Evolutionary conservation across 2,797 vertebrate genomes (phyloP).

Genomic region (Gymnocypris eckloni): DNA sequence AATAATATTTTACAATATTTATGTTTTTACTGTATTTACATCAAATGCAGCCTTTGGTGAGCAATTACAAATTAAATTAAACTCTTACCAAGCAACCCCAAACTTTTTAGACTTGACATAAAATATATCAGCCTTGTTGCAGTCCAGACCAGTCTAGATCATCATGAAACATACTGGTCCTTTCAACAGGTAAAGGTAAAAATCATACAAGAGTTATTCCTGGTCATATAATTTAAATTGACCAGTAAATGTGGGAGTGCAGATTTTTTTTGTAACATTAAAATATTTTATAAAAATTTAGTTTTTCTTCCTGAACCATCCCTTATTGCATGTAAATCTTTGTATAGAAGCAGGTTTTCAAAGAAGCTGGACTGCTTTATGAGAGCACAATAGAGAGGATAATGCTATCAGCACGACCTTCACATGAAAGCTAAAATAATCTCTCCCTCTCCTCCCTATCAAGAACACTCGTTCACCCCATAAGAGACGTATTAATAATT

Average conservation of each 20-base stretch:
- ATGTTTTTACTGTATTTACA: background rate
- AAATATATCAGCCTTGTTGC: background rate
- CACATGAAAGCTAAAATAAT: conserved; percentile 44
- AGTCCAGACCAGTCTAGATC: background rate
- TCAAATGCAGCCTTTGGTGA: background rate
- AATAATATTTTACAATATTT: background rate
- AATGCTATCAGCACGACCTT: conserved; percentile 34
- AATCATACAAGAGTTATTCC: background rate
- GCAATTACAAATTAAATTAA: background rate
- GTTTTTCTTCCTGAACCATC: background rate
- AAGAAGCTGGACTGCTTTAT: conserved; percentile 2
- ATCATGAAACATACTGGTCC: background rate
- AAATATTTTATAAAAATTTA: background rate
- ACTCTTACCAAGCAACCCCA: background rate
- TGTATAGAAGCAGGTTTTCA: conserved; percentile 13
- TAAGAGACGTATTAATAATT: background rate
- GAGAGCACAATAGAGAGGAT: conserved; percentile 32
- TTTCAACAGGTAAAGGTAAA: background rate
- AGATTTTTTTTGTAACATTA: background rate
- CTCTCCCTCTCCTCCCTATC: conserved; percentile 7
- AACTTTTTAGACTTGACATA: background rate
- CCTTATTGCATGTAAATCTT: background rate
- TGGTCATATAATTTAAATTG: background rate
- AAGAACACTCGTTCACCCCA: background rate
- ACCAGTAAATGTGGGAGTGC: background rate